Evolutionary conservation across 2,888 invertebrate genomes (phyloP).

Genomic region (Dolomedes plantarius): DNA sequence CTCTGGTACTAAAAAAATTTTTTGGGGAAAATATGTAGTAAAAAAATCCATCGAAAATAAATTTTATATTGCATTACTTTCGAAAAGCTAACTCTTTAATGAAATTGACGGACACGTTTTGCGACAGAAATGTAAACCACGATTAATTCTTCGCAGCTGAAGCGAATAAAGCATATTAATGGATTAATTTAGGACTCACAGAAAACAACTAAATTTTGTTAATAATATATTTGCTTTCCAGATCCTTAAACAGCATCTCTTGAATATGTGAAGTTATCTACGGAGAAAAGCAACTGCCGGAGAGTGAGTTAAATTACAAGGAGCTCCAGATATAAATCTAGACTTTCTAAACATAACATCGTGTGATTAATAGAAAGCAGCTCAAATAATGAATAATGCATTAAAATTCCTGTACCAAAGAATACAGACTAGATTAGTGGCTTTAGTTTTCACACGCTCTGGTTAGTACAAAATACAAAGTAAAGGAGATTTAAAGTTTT

Average conservation of each 20-base stretch:
- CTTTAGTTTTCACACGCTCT: constrained; percentile 34
- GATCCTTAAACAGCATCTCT: constrained; percentile 11
- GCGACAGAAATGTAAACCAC: no score
- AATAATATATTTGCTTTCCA: constrained; percentile 7
- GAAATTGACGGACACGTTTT: no score
- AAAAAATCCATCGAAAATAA: no score
- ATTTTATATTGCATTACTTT: no score
- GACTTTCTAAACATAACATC: constrained; percentile 32
- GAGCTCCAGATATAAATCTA: constrained; percentile 18
- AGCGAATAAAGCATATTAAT: no score
- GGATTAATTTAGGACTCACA: neutral
- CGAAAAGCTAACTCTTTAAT: no score
- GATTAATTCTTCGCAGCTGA: no score
- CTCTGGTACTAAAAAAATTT: no score
- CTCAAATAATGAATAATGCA: constrained; percentile 54
- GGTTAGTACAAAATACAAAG: constrained; percentile 17
- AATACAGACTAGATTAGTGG: constrained; percentile 22
- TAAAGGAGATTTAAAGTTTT: constrained; percentile 20
- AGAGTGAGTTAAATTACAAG: constrained; percentile 32
- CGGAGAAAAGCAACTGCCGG: constrained; percentile 6
- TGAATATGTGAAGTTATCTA: constrained; percentile 37
- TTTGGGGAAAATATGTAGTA: no score
- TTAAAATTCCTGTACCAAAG: constrained; percentile 39
- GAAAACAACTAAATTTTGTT: constrained; percentile 22
- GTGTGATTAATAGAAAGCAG: constrained; percentile 34